phyloP scores from a whole-genome alignment of 2,797 vertebrate species.

The Microctenopoma lineatum region DNA sequence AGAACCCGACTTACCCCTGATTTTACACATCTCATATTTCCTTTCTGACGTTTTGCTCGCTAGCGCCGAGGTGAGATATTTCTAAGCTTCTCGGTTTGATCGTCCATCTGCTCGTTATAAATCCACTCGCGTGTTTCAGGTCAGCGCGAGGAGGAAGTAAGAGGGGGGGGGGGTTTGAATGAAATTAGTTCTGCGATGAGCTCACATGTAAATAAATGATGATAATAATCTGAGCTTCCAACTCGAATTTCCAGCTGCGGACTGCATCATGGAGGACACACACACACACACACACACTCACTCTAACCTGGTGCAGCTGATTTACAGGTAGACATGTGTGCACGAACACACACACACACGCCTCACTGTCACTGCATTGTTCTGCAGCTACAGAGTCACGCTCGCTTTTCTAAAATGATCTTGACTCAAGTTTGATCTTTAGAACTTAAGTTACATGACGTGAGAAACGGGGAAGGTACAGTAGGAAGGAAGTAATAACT shows the following conservation, averaged over 20 bases:
- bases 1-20: too few relatives aligned
- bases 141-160: slow-evolving; percentile 19
- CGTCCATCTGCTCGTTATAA: not conserved
- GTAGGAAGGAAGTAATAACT: too few relatives aligned
- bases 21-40: not conserved
- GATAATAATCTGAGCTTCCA: slow-evolving; percentile 65
- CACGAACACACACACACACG: slow-evolving; percentile 1
- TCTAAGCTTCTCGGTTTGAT: not conserved
- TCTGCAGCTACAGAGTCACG: slow-evolving; percentile 22
- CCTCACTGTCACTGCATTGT: not conserved
- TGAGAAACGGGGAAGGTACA: too few relatives aligned
- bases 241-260: slow-evolving; percentile 59
- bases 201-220: slow-evolving; percentile 65
- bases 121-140: slow-evolving; percentile 4
- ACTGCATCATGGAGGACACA: slow-evolving; percentile 31
- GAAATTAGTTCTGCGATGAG: slow-evolving; percentile 61
- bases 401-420: slow-evolving; percentile 33
- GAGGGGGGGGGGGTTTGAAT: slow-evolving; percentile 42
- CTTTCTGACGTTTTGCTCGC: slow-evolving; percentile 22
- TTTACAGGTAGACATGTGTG: not conserved
- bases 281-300: slow-evolving; percentile 10
- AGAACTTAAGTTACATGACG: slow-evolving; percentile 6
- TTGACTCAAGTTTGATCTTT: not conserved
- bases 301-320: slow-evolving; percentile 27
- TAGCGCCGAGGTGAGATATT: slow-evolving; percentile 20